A percentile compares a stretch with the other conserved stretches of the same genome.
Evolutionary conservation across 2,113 vertebrate genomes (phyloP).

Genomic region (Sceloporus tristichus): DNA sequence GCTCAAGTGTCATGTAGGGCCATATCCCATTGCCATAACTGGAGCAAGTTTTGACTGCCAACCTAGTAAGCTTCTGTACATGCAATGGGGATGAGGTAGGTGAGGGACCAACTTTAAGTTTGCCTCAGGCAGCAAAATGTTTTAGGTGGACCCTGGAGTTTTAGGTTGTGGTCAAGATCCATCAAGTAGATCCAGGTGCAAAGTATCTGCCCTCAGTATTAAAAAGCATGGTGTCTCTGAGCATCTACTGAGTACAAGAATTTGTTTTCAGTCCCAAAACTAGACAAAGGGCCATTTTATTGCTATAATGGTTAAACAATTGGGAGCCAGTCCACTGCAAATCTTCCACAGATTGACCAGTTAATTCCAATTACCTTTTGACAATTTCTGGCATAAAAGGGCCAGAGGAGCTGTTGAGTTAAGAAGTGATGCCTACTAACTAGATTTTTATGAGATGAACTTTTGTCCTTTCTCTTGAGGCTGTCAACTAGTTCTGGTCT

Average conservation of each 20-base stretch:
- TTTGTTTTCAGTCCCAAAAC: not conserved
- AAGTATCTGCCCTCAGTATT: not conserved
- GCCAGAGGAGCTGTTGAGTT: not conserved
- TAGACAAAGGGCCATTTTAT: not conserved
- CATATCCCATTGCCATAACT: no score
- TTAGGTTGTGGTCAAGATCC: not conserved
- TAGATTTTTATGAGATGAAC: not conserved
- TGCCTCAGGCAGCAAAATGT: no score
- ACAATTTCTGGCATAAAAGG: no score
- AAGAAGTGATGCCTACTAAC: not conserved
- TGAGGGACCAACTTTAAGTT: no score
- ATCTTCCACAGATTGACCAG: not conserved
- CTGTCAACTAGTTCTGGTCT: not conserved
- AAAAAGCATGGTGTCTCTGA: not conserved
- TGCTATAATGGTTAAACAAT: not conserved
- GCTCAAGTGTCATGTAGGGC: no score
- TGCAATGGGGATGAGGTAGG: no score
- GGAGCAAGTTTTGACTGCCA: no score
- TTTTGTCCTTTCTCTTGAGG: not conserved
- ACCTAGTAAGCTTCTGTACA: no score
- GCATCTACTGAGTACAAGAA: not conserved
- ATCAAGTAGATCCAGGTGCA: not conserved
- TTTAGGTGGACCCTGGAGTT: no score
- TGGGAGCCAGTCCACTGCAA: not conserved
- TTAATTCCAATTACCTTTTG: not conserved